Evolutionary conservation across 2,888 invertebrate species (phyloP), one percentile per base, ranked within the genome.

Genomic region (Pristionchus maxplancki): DNA sequence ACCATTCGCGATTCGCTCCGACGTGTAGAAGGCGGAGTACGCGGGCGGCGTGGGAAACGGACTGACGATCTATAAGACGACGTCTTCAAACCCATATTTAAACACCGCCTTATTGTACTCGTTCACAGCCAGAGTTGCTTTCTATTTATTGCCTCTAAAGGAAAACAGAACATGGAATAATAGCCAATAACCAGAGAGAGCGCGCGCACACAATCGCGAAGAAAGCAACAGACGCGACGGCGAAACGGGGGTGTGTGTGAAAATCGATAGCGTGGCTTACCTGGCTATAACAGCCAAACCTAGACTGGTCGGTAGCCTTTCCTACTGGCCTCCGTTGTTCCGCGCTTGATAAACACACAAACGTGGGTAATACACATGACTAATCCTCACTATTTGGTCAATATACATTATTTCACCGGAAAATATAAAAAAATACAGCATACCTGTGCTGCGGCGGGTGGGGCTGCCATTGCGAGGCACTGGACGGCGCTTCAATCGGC

Each of bases 1-100:
- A 20, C 91, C 91, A 58, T 88, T 78, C 50, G 89, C 88, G 40
- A 94, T 90, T 48, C 89, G 86, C 34, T 93, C 93, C 24, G 89
- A 89, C 17, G 93, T 92, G 90, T 94, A 95, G 86, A 87, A 40
- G 17, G 89, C 87, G 13, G 92, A 92, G 88, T 92, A 94, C 24
- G 92, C 91, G 24, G 94, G 94, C 24, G 94, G 94, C 17, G 90
- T 88, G 17, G 95, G 95, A 88, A 93, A 95, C 24, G 93, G 91
- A 82, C 93, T 91, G 44, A 91, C 89, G 15, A 91, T 89, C 88
- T 91, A 62, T 5, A 31, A 81, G 24, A 28, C 28, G 3, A 44
- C 44, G 6, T 44, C 44, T 44, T 44, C 11, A 44, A 44, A 44
- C 44, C n/a, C n/a, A n/a, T n/a, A n/a, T n/a, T n/a, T n/a, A n/a